A percentile compares a stretch with the other conserved stretches of the same genome.
Conservation (phyloP, 2,888 invertebrate genomes). For the Drosophila anomelani region DNA sequence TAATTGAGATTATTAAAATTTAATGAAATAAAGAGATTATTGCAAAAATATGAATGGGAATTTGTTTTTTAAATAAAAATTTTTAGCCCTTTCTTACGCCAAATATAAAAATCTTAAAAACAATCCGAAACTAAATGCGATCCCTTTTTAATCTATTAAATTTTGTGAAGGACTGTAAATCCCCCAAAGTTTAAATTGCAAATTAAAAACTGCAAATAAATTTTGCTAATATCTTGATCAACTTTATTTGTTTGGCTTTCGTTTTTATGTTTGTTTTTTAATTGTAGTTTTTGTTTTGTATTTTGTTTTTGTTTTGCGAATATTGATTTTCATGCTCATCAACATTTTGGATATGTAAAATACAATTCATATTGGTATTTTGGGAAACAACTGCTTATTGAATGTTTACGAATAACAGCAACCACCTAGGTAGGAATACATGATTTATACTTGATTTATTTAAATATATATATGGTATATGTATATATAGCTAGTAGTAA, state of each 20-base stretch:
- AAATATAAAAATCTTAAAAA: too few relatives aligned
- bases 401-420: slow-evolving; percentile 66
- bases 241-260: slow-evolving; percentile 50
- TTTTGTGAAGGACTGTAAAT: background rate
- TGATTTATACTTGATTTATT: slow-evolving; percentile 22
- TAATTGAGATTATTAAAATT: slow-evolving; percentile 26
- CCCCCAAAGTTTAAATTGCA: background rate
- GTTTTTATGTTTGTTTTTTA: slow-evolving; percentile 7
- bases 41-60: background rate
- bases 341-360: slow-evolving; percentile 66
- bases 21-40: slow-evolving; percentile 10
- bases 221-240: slow-evolving; percentile 41
- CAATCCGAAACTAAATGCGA: too few relatives aligned
- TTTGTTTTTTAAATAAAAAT: too few relatives aligned
- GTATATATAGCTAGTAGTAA: slow-evolving; percentile 13
- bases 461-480: slow-evolving; percentile 15
- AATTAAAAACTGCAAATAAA: background rate
- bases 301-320: slow-evolving; percentile 16
- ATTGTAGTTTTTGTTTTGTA: slow-evolving; percentile 2
- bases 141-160: too few relatives aligned
- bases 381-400: slow-evolving; percentile 65
- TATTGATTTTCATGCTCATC: slow-evolving; percentile 49
- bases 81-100: too few relatives aligned
- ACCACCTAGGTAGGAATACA: slow-evolving; percentile 75
- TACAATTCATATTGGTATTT: slow-evolving; percentile 37